These are phyloP conservation scores for Onychostruthus taczanowskii DNA, from an alignment of 2,113 vertebrate species.

Conservation along the genomic window DNA sequence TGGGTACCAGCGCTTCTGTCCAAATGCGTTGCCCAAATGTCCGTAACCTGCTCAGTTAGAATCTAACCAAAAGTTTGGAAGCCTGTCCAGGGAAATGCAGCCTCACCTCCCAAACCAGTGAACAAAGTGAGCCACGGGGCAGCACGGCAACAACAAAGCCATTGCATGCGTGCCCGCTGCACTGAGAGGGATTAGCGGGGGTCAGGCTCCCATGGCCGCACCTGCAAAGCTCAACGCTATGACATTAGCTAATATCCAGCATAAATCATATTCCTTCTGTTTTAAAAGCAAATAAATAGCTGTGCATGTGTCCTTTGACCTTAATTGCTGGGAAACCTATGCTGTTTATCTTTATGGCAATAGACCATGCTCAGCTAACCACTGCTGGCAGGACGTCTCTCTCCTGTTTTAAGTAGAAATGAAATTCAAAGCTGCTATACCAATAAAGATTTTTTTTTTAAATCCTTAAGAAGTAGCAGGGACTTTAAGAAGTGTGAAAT, in stretches of 20 bases:
- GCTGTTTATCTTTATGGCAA: conserved; percentile 54
- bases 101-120: not conserved
- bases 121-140: not conserved
- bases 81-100: not conserved
- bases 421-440: not conserved
- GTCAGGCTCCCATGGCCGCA: conserved; percentile 72
- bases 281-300: conserved; percentile 79
- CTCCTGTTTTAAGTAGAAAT: not conserved
- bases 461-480: not conserved
- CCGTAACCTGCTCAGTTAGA: fast-evolving
- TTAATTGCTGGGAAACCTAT: conserved; percentile 65
- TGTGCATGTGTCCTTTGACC: conserved; percentile 69
- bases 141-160: conserved; percentile 71
- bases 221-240: conserved; percentile 64
- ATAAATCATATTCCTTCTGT: conserved; percentile 77
- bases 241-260: conserved; percentile 73
- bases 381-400: not conserved
- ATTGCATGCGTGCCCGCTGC: conserved; percentile 35
- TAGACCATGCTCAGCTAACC: not conserved
- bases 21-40: not conserved
- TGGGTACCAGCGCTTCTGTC: fast-evolving
- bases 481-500: not conserved
- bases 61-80: not conserved
- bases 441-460: not conserved
- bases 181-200: conserved; percentile 70